phyloP scores from a whole-genome alignment of 1,140 invertebrate species.

The Akabosia matsudoensis region DNA sequence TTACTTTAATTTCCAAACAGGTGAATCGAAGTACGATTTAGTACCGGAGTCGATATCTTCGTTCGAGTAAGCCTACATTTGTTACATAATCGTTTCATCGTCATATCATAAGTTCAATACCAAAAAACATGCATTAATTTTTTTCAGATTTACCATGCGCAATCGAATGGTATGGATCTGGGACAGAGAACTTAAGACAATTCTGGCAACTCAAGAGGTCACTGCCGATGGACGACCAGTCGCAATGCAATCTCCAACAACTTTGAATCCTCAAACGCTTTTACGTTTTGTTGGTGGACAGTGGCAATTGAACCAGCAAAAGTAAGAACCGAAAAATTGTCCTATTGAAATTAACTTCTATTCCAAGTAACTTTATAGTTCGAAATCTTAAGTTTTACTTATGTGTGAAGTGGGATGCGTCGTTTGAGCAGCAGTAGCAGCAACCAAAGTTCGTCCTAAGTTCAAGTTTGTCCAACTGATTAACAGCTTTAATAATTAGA shows the following conservation, averaged over 20 bases:
- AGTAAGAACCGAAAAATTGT: neutral
- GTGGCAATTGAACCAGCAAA: neutral
- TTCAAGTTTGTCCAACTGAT: neutral
- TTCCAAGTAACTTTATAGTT: neutral
- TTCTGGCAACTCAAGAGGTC: conserved; percentile 20
- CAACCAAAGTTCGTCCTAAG: neutral
- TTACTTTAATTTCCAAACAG: conserved; percentile 55
- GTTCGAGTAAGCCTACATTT: conserved; percentile 47
- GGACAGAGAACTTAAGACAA: conserved; percentile 24
- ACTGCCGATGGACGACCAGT: neutral
- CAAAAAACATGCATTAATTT: neutral
- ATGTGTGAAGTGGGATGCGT: neutral
- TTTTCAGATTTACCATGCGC: conserved; percentile 33
- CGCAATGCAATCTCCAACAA: neutral
- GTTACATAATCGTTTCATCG: neutral
- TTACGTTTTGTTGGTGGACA: neutral
- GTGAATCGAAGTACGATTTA: conserved; percentile 52
- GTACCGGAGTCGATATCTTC: conserved; percentile 52
- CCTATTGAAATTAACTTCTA: neutral
- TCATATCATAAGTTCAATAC: neutral
- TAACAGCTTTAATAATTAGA: no score
- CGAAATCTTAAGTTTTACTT: neutral
- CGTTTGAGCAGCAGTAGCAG: conserved; percentile 3
- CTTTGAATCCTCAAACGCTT: conserved; percentile 14
- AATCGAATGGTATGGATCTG: conserved; percentile 38